A percentile compares a stretch with the other conserved stretches of the same genome.
These are phyloP conservation scores for Anguilla pacifica DNA, from an alignment of 2,797 vertebrate species.

Conservation along the genomic window DNA sequence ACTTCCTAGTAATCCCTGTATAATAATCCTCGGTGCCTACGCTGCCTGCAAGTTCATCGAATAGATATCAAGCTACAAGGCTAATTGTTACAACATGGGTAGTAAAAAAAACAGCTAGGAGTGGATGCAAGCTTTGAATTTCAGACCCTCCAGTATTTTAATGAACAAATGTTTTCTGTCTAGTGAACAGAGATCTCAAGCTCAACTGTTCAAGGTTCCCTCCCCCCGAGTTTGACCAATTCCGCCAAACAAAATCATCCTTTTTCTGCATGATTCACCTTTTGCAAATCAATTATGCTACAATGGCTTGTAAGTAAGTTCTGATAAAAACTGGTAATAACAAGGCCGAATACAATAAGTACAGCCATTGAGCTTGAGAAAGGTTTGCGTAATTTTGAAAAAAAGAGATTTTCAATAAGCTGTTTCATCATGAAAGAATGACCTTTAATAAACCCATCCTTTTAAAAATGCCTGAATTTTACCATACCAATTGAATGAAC, in stretches of 20 bases:
- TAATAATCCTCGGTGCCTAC: not conserved
- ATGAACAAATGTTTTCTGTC: not conserved
- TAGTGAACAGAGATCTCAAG: no score
- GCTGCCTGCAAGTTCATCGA: not conserved
- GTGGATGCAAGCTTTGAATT: not conserved
- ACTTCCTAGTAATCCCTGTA: constrained; percentile 1
- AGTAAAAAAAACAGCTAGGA: not conserved
- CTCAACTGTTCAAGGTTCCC: not conserved
- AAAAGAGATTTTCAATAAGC: not conserved
- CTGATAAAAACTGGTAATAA: not conserved
- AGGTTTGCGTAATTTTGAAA: not conserved
- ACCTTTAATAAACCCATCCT: not conserved
- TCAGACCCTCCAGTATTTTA: not conserved
- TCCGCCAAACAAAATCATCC: not conserved
- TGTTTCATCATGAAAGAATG: not conserved
- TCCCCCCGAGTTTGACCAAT: not conserved
- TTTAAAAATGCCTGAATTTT: not conserved
- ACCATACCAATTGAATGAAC: not conserved
- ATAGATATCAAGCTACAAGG: constrained; percentile 9
- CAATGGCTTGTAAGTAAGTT: not conserved
- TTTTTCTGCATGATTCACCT: not conserved
- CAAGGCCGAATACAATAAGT: not conserved
- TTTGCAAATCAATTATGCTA: not conserved
- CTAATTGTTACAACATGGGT: not conserved
- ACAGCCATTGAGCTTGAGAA: not conserved